phyloP scores from a whole-genome alignment of 1,140 invertebrate species.

The Mycetomoellerius zeteki region DNA sequence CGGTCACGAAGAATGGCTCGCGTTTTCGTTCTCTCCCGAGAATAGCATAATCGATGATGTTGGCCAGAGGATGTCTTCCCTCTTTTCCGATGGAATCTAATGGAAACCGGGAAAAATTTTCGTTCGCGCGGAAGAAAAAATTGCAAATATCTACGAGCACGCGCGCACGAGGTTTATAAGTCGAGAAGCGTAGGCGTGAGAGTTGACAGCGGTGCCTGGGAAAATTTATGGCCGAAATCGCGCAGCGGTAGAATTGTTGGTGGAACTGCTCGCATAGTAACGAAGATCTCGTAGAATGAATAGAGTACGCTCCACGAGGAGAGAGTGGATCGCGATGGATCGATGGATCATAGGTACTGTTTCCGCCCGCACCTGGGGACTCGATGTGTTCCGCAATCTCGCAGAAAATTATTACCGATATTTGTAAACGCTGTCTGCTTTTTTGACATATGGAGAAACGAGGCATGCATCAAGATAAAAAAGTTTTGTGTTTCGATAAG shows the following conservation, averaged over 20 bases:
- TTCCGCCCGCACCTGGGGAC: conserved; percentile 4
- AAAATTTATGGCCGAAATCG: conserved; percentile 54
- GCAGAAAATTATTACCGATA: conserved; percentile 19
- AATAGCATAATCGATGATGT: conserved; percentile 28
- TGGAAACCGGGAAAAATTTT: conserved; percentile 16
- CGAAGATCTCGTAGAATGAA: conserved; percentile 28
- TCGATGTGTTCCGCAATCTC: conserved; percentile 28
- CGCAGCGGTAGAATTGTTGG: conserved; percentile 22
- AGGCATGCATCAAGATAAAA: neutral
- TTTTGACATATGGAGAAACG: neutral
- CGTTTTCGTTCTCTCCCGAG: conserved; percentile 30
- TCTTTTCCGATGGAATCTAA: conserved; percentile 1
- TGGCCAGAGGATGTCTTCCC: neutral
- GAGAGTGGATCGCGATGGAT: conserved; percentile 1
- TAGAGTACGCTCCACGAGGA: neutral
- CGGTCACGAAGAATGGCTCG: neutral
- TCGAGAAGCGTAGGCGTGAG: neutral
- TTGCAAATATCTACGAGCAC: conserved; percentile 7
- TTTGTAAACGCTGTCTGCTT: neutral
- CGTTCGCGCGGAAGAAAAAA: conserved; percentile 21
- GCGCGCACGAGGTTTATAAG: neutral
- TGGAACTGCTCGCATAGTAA: neutral
- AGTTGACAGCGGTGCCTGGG: neutral
- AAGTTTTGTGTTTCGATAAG: neutral
- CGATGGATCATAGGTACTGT: conserved; percentile 16